These are phyloP conservation scores for Salticus scenicus DNA, from an alignment of 2,888 invertebrate genomes.

Conservation along the genomic window DNA sequence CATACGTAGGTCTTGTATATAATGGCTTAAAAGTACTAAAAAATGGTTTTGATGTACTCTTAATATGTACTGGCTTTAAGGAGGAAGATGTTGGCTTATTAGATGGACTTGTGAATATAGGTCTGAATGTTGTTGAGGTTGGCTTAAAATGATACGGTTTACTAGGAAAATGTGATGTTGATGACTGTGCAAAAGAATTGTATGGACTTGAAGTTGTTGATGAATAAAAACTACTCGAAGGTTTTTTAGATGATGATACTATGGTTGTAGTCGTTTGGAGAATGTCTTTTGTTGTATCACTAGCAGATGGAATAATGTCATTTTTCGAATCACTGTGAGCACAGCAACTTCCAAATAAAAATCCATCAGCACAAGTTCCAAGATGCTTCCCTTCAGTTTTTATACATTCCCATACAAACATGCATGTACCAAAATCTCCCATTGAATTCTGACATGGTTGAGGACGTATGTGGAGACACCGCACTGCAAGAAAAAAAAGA, in stretches of 20 bases:
- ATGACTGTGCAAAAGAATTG: no score
- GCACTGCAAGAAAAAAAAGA: slow-evolving; percentile 27
- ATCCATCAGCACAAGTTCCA: slow-evolving; percentile 94
- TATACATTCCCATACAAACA: slow-evolving; percentile 97
- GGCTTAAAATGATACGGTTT: no score
- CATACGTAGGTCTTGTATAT: neutral
- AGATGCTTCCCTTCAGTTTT: slow-evolving; percentile 91
- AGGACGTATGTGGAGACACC: slow-evolving; percentile 82
- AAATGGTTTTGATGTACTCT: neutral
- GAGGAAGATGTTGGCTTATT: neutral
- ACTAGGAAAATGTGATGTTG: no score
- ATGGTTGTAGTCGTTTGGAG: no score
- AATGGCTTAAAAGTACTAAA: neutral
- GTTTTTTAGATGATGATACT: no score
- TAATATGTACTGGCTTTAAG: neutral
- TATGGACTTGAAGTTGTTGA: no score
- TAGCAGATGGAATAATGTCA: slow-evolving; percentile 21
- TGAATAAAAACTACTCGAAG: no score
- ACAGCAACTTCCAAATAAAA: slow-evolving; percentile 96
- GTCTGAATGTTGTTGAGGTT: no score
- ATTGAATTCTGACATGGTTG: slow-evolving; percentile 77
- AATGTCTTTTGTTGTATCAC: neutral
- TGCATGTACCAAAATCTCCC: slow-evolving; percentile 88
- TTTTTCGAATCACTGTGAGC: slow-evolving; percentile 67
- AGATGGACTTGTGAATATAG: neutral